Percentiles rank a stretch among this genome's conserved stretches.
Evolutionary conservation across 2,113 vertebrate genomes (phyloP).

Genomic region (Burhinus oedicnemus): DNA sequence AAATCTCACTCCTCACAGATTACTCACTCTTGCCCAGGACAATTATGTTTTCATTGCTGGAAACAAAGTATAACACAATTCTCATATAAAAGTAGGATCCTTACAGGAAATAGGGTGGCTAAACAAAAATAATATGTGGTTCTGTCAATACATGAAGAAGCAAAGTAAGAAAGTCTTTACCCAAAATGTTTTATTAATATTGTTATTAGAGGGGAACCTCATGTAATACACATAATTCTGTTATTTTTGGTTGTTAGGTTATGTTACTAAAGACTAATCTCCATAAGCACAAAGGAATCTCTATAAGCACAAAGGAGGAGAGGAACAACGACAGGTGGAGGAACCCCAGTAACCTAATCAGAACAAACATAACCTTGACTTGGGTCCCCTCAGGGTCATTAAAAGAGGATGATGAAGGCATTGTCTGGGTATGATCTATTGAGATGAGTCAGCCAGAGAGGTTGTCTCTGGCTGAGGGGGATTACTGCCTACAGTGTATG

Average conservation of each 20-base stretch:
- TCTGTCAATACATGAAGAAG: background rate
- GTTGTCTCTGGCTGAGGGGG: background rate
- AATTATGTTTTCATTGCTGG: background rate
- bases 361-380: background rate
- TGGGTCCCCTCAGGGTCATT: background rate
- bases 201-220: background rate
- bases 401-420: background rate
- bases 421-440: background rate
- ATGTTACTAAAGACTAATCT: background rate
- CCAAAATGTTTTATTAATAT: background rate
- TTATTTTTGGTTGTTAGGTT: background rate
- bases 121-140: background rate
- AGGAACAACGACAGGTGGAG: background rate
- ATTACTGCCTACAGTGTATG: background rate
- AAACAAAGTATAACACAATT: background rate
- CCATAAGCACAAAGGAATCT: background rate
- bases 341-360: background rate
- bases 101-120: background rate
- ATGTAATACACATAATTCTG: background rate
- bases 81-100: background rate
- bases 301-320: background rate
- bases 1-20: background rate
- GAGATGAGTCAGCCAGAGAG: background rate
- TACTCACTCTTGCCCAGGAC: background rate
- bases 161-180: background rate